Evolutionary conservation across 2,797 vertebrate species (phyloP).

Genomic region (Spinus pinus): DNA sequence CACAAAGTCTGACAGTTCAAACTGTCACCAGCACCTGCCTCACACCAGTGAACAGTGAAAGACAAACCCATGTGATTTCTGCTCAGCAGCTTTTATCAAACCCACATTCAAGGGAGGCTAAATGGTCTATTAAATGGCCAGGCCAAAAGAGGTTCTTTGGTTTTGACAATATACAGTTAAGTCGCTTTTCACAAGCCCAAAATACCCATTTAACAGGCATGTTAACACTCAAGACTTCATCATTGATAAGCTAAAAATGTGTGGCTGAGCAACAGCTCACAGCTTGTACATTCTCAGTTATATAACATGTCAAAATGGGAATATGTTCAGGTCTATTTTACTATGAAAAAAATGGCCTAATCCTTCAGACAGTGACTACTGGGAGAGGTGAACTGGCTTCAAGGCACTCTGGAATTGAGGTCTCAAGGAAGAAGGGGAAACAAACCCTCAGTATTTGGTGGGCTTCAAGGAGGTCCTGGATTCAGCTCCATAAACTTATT

Average conservation of each 20-base stretch:
- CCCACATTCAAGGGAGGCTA: conserved; percentile 32
- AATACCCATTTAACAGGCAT: background rate
- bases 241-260: conserved; percentile 7
- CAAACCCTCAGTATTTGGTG: background rate
- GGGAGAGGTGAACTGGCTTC: background rate
- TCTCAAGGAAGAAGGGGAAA: background rate
- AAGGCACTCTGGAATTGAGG: background rate
- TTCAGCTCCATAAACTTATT: background rate
- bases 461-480: background rate
- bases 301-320: background rate
- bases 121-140: conserved; percentile 22
- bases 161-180: conserved; percentile 43
- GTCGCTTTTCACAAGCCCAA: conserved; percentile 27
- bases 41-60: conserved; percentile 10
- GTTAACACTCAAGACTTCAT: conserved; percentile 51
- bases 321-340: background rate
- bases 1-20: conserved; percentile 49
- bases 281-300: conserved; percentile 2
- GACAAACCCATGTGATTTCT: conserved; percentile 27
- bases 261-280: background rate
- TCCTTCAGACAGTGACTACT: background rate
- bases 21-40: conserved; percentile 63
- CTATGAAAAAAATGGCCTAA: background rate
- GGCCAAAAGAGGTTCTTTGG: conserved; percentile 27
- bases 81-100: conserved; percentile 40